Base-by-base conservation (phyloP, 1,140 invertebrate species). In the Agrilus planipennis region DNA sequence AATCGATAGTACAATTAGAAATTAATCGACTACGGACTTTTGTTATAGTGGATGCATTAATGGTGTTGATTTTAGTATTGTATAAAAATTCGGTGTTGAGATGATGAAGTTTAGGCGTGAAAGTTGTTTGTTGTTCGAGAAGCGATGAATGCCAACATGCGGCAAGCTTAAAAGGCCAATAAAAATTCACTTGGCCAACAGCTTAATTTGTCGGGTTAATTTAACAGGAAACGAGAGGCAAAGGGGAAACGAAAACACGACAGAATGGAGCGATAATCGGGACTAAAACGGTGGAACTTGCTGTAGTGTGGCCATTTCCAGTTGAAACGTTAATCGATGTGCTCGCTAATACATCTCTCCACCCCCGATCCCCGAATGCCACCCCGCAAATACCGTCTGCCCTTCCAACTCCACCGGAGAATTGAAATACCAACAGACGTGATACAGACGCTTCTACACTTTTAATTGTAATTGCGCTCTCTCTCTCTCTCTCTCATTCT, bases 241-340 rank as follows among this genome's bases (percentile, higher is more conserved):
- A n/a, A n/a, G n/a, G 7, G 23, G 7, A 12, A 7, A 27, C 12
- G 23, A 27, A 12, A 27, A 27, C 12, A 12, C 12, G 23, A 12
- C 23, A 12, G 12, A 27, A 27, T 27, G 12, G 23, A 27, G 41
- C 47, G 50, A 45, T 52, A 47, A 52, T 52, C 50, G 43, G 38
- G 41, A 41, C 47, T 52, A 42, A 52, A 52, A 52, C 50, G 47
- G 45, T 12, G 23, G n/a, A 27, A 12, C 23, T 12, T 42, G 39
- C 38, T 48, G 42, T 45, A 48, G 46, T n/a, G n/a, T 48, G 46
- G 46, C 46, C 50, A 52, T 52, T 52, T 52, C 50, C 50, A 52
- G 50, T 52, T 50, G 48, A 44, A 50, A 50, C 45, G 48, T 47
- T 52, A 52, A 52, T 52, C 50, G 50, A 52, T 52, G 50, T 49